phyloP scores from a whole-genome alignment of 2,113 vertebrate genomes.

The Poicephalus meyeri region DNA sequence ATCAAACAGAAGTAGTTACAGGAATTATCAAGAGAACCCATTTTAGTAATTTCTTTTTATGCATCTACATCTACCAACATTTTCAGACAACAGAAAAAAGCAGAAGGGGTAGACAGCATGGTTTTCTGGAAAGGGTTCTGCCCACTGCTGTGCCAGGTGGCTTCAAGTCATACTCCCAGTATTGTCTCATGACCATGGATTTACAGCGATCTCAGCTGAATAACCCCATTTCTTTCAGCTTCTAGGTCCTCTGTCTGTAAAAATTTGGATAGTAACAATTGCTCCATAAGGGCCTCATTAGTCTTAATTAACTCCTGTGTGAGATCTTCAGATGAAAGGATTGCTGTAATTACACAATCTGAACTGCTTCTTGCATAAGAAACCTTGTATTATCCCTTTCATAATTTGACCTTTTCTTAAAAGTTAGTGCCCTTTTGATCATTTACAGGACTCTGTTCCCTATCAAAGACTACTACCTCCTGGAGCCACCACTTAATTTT shows the following conservation, averaged over 20 bases:
- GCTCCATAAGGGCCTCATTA: constrained; percentile 17
- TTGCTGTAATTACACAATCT: constrained; percentile 13
- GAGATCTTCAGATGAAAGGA: constrained; percentile 30
- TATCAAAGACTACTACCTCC: background rate
- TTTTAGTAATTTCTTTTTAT: background rate
- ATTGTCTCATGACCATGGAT: background rate
- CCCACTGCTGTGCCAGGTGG: background rate
- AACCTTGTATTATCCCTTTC: background rate
- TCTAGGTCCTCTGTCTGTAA: background rate
- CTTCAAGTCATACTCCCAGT: background rate
- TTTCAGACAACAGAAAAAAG: background rate
- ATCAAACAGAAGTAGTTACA: background rate
- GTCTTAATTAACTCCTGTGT: constrained; percentile 46
- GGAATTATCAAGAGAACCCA: background rate
- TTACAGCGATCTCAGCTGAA: background rate
- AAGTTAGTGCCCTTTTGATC: background rate
- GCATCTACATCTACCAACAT: background rate
- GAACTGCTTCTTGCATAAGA: background rate
- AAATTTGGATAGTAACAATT: constrained; percentile 19
- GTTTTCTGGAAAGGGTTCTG: background rate
- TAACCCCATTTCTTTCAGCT: background rate
- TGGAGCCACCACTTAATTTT: background rate
- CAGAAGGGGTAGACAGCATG: background rate
- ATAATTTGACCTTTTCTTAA: background rate
- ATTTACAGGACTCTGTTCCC: background rate